These are phyloP conservation scores for Rhynchomys soricoides DNA, from an alignment of 2,113 vertebrate genomes.

Conservation along the genomic window DNA sequence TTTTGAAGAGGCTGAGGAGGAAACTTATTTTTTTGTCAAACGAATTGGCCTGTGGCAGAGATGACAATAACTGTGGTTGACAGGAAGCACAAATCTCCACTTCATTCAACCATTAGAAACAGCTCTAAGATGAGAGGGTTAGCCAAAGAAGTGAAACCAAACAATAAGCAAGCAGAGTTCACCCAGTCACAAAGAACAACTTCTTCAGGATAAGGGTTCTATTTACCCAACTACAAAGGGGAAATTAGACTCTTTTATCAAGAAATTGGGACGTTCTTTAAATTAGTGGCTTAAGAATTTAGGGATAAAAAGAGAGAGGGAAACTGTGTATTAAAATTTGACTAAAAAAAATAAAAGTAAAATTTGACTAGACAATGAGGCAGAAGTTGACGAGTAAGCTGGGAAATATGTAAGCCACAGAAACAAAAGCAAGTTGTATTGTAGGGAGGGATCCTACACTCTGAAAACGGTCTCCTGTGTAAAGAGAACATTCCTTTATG, in stretches of 20 bases:
- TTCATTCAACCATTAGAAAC: neutral
- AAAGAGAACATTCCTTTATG: neutral
- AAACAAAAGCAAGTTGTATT: neutral
- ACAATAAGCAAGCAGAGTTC: neutral
- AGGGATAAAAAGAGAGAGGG: neutral
- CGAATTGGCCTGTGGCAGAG: neutral
- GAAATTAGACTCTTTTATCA: neutral
- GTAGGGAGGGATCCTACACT: neutral
- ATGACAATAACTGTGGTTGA: neutral
- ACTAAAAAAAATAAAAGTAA: too few relatives aligned
- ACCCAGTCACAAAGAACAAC: neutral
- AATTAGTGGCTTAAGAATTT: neutral
- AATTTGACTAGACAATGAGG: neutral
- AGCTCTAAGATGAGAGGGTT: neutral
- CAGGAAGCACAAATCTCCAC: neutral
- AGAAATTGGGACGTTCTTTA: neutral
- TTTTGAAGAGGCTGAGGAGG: neutral
- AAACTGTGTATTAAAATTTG: neutral
- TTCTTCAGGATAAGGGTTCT: neutral
- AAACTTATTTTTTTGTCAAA: neutral
- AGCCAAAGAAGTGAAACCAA: neutral
- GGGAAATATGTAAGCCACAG: neutral
- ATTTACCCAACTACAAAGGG: neutral
- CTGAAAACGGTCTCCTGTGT: neutral
- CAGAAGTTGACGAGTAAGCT: neutral